A percentile compares a stretch with the other conserved stretches of the same genome.
Evolutionary conservation across 2,113 vertebrate genomes (phyloP).

Genomic region (Quiscalus mexicanus): DNA sequence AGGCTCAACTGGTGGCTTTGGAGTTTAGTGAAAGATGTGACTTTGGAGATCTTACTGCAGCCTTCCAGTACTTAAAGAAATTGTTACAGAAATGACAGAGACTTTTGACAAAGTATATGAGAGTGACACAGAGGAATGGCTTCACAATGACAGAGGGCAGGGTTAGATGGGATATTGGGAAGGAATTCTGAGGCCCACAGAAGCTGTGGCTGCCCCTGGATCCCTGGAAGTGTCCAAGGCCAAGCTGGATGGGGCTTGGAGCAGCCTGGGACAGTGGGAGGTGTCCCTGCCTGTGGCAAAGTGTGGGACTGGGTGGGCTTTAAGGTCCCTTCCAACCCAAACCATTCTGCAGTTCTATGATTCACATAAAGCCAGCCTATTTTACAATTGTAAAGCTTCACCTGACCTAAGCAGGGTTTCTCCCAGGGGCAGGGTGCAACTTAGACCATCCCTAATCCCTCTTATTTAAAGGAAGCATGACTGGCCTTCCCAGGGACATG

Average conservation of each 20-base stretch:
- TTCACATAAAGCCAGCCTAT: rapidly evolving
- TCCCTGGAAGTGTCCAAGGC: background rate
- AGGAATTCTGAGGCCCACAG: background rate
- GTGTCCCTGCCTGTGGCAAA: rapidly evolving
- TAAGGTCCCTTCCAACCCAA: background rate
- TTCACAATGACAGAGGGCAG: background rate
- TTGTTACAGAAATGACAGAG: background rate
- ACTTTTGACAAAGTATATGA: background rate
- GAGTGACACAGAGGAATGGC: background rate
- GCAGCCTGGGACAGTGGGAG: rapidly evolving
- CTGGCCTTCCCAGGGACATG: background rate
- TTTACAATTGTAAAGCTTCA: background rate
- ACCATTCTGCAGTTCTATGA: background rate
- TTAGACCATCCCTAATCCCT: background rate
- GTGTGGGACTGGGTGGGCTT: rapidly evolving
- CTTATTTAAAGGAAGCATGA: background rate
- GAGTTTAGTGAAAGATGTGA: background rate
- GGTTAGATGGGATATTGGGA: background rate
- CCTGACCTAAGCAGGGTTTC: background rate
- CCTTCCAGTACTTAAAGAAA: background rate
- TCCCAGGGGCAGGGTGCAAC: background rate
- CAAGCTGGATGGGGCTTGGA: rapidly evolving
- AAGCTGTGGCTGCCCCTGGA: background rate
- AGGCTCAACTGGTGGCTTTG: background rate
- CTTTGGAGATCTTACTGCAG: background rate